These are phyloP conservation scores for Mustelus asterias DNA, from an alignment of 2,113 vertebrate species.

Conservation along the genomic window DNA sequence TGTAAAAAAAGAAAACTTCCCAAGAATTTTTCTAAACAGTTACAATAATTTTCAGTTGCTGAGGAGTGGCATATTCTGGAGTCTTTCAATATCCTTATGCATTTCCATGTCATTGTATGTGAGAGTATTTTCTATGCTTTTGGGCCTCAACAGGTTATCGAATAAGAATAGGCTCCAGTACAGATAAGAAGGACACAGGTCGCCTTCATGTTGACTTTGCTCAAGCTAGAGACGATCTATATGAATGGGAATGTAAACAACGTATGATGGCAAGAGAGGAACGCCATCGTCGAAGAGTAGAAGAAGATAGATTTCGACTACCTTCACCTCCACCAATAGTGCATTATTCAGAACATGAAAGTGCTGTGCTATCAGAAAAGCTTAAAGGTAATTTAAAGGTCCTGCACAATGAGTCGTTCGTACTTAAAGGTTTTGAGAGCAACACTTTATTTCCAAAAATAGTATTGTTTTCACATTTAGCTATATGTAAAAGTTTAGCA, in stretches of 20 bases:
- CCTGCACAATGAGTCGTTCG: background rate
- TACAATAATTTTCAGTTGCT: background rate
- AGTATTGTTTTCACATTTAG: background rate
- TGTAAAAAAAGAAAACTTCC: background rate
- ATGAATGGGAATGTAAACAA: slow-evolving; percentile 93
- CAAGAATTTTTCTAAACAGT: background rate
- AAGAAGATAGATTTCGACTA: slow-evolving; percentile 75
- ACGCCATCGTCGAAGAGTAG: slow-evolving; percentile 76
- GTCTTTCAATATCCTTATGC: background rate
- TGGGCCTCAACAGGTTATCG: slow-evolving; percentile 68
- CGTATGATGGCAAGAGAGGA: slow-evolving; percentile 87
- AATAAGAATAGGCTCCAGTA: slow-evolving; percentile 87
- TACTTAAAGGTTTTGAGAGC: background rate
- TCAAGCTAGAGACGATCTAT: slow-evolving; percentile 89
- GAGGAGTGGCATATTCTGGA: too few relatives aligned
- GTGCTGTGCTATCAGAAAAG: slow-evolving; percentile 83
- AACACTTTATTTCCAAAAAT: background rate
- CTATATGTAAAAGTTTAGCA: background rate
- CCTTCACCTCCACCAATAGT: slow-evolving; percentile 86
- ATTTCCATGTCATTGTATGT: background rate
- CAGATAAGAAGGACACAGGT: slow-evolving; percentile 89
- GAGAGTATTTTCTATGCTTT: background rate
- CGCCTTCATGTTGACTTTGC: slow-evolving; percentile 91
- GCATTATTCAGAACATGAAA: slow-evolving; percentile 91
- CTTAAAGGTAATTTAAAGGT: slow-evolving; percentile 70